phyloP scores from a whole-genome alignment of 2,113 vertebrate species.

The Actenoides lindsayi region DNA sequence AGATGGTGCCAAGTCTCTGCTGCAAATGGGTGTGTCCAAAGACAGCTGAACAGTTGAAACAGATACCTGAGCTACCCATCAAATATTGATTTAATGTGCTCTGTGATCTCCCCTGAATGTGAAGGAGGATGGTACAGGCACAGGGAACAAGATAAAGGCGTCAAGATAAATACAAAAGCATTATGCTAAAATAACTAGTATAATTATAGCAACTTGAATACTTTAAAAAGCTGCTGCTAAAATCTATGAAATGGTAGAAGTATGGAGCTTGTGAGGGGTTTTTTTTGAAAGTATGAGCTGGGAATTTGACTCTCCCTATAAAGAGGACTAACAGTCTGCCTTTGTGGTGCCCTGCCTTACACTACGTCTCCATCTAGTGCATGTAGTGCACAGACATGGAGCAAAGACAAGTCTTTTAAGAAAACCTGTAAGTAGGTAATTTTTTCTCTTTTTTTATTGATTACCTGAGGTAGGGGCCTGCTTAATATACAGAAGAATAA shows the following conservation, averaged over 20 bases:
- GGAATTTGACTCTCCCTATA: neutral
- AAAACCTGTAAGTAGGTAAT: neutral
- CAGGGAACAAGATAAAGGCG: neutral
- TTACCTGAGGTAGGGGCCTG: rapidly evolving
- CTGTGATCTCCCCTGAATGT: neutral
- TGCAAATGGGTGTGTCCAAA: neutral
- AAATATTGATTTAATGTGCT: neutral
- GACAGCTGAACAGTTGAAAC: neutral
- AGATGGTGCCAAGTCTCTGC: neutral
- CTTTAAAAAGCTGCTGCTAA: neutral
- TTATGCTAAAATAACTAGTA: neutral
- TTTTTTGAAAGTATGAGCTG: neutral
- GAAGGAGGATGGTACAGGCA: neutral
- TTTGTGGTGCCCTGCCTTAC: neutral
- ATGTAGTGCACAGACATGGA: neutral
- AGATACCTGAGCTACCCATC: neutral
- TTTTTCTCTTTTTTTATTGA: neutral
- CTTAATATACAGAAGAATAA: neutral
- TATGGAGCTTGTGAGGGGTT: neutral
- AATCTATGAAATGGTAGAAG: neutral
- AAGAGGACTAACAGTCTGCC: neutral
- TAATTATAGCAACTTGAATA: neutral
- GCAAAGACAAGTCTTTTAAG: neutral
- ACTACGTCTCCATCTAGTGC: neutral
- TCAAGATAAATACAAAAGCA: neutral